Conservation (phyloP, 2,113 vertebrate species). For the Aix galericulata region DNA sequence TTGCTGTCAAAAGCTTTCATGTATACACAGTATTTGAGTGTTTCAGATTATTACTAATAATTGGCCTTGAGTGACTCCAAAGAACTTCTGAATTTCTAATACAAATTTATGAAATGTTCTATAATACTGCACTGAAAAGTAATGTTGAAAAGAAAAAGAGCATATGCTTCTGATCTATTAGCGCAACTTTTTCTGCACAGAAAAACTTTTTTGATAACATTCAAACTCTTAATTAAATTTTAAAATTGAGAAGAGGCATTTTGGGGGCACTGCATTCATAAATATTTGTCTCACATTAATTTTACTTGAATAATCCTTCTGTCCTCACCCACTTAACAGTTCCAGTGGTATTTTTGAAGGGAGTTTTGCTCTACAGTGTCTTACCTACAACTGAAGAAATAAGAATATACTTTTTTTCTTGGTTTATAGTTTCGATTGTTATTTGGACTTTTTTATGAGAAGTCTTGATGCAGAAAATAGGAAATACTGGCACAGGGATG, state of each 20-base stretch:
- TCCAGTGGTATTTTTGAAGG: neutral
- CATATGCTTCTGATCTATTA: neutral
- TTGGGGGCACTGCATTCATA: neutral
- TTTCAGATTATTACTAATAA: neutral
- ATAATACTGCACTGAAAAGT: neutral
- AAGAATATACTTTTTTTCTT: neutral
- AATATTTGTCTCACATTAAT: neutral
- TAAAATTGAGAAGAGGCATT: neutral
- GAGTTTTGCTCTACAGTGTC: neutral
- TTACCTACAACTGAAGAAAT: neutral
- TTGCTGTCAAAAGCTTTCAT: neutral
- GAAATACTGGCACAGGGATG: neutral
- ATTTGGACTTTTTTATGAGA: neutral
- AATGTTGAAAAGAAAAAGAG: neutral
- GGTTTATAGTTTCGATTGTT: neutral
- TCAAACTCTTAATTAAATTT: neutral
- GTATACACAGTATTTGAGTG: neutral
- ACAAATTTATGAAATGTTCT: neutral
- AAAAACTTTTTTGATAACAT: neutral
- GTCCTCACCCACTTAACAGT: neutral
- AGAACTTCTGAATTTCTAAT: neutral
- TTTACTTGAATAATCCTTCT: conserved; percentile 8
- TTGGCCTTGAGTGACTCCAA: neutral
- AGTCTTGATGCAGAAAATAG: neutral
- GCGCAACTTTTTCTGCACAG: neutral